phyloP scores from a whole-genome alignment of 53 echinoderm and acorn worm species.

The Crossaster papposus region DNA sequence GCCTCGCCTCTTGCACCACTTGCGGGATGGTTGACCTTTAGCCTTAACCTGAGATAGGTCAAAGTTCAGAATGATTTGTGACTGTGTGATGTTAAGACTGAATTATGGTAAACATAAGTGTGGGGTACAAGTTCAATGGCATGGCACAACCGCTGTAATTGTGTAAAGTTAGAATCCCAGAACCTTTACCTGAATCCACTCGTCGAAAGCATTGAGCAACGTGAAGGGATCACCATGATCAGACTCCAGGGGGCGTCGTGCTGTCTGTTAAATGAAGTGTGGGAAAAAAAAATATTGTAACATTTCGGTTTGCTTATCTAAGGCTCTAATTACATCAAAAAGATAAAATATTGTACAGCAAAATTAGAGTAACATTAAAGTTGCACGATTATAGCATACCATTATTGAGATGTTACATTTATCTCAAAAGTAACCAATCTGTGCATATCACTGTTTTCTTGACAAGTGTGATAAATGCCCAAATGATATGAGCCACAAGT shows the following conservation, averaged over 20 bases:
- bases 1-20: conserved; percentile 94
- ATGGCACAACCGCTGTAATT: too few relatives aligned
- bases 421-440: too few relatives aligned
- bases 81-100: too few relatives aligned
- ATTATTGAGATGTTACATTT: too few relatives aligned
- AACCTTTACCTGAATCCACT: conserved; percentile 99
- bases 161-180: too few relatives aligned
- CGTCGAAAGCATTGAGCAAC: conserved; percentile 90
- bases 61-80: not conserved
- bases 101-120: too few relatives aligned
- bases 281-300: not conserved
- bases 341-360: not conserved
- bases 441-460: too few relatives aligned
- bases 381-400: too few relatives aligned
- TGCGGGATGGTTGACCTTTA: conserved; percentile 80
- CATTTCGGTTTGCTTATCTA: not conserved
- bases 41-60: conserved; percentile 73
- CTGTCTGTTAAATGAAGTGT: conserved; percentile 59
- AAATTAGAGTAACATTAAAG: not conserved
- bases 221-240: conserved; percentile 98
- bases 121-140: too few relatives aligned
- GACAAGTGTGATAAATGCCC: too few relatives aligned
- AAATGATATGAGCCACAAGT: too few relatives aligned
- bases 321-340: not conserved
- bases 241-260: conserved; percentile 91